These are phyloP conservation scores for Agrotis puta DNA, from an alignment of 2,888 invertebrate species.

Conservation along the genomic window DNA sequence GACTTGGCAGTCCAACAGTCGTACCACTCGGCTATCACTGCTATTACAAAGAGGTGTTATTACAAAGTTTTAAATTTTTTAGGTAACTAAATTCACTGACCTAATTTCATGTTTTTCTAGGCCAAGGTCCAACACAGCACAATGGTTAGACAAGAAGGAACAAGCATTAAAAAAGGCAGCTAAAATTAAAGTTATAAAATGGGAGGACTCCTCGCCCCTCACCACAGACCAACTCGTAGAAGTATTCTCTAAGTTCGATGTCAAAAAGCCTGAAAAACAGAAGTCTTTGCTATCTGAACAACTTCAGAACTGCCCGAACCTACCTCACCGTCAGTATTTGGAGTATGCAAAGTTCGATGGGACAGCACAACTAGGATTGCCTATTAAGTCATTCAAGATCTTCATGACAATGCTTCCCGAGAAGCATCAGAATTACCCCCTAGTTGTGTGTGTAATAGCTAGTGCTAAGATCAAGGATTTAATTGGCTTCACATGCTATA, in stretches of 20 bases:
- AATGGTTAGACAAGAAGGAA: slow-evolving; percentile 97
- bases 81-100: not conserved
- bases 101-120: slow-evolving; percentile 55
- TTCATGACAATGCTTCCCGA: slow-evolving; percentile 97
- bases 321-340: slow-evolving; percentile 96
- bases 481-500: slow-evolving; percentile 97
- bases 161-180: slow-evolving; percentile 95
- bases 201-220: slow-evolving; percentile 91
- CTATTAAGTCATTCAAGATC: slow-evolving; percentile 96
- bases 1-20: no score
- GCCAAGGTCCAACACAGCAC: slow-evolving; percentile 96
- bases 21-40: no score
- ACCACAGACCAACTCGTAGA: slow-evolving; percentile 91
- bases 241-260: slow-evolving; percentile 89
- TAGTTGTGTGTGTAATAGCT: slow-evolving; percentile 95
- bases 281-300: slow-evolving; percentile 94
- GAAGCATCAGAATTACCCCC: slow-evolving; percentile 95
- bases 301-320: slow-evolving; percentile 94
- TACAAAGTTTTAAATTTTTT: not conserved
- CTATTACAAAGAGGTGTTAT: no score
- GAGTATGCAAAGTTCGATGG: slow-evolving; percentile 98
- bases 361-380: slow-evolving; percentile 94
- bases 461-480: slow-evolving; percentile 97
- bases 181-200: slow-evolving; percentile 94
- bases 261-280: slow-evolving; percentile 77